Percentiles rank a stretch among this genome's conserved stretches.
phyloP scores from a whole-genome alignment of 1,140 invertebrate genomes.

The Matsumurasca onukii region DNA sequence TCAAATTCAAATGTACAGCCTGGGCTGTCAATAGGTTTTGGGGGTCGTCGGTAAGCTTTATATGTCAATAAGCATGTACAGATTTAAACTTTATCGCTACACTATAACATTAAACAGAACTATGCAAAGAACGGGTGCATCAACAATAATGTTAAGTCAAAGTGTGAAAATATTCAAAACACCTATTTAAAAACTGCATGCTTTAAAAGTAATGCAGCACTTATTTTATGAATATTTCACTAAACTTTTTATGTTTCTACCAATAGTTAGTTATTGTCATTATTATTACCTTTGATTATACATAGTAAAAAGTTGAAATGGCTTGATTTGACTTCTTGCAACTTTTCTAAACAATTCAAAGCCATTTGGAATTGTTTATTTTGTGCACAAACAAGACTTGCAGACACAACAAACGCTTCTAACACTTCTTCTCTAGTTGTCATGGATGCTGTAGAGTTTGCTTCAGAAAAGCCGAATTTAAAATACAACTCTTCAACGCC shows the following conservation, averaged over 20 bases:
- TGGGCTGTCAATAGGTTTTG: no score
- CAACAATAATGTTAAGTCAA: no score
- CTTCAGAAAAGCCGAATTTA: background rate
- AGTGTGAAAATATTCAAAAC: no score
- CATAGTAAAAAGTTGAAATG: background rate
- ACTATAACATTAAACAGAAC: no score
- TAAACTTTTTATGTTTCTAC: background rate
- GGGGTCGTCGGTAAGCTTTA: no score
- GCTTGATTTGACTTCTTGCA: background rate
- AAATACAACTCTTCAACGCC: slow-evolving; percentile 11
- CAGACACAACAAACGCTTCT: background rate
- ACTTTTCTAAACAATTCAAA: background rate
- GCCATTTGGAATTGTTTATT: background rate
- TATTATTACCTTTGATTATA: background rate
- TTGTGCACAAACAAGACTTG: background rate
- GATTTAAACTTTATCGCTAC: no score
- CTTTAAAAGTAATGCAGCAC: background rate
- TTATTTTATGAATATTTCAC: background rate
- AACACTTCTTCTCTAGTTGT: background rate
- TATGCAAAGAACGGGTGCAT: no score
- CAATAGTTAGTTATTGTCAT: background rate
- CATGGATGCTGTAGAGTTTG: slow-evolving; percentile 8
- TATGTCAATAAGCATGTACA: no score
- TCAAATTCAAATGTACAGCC: no score
- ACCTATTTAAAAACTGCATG: background rate